Conservation (phyloP, 1,140 invertebrate species). For the Ips typographus region DNA sequence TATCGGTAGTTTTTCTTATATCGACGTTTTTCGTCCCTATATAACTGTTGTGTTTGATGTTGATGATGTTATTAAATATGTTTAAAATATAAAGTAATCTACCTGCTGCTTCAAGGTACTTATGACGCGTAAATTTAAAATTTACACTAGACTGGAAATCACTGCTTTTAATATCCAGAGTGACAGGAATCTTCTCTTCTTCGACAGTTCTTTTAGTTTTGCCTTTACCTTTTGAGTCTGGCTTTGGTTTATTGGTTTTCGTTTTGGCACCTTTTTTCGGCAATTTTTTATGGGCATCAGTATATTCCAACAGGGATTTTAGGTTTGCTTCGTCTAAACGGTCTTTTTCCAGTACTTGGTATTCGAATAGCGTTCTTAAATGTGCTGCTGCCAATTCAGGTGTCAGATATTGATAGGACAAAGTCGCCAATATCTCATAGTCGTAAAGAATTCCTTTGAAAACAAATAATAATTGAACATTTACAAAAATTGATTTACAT, state of each 20-base stretch:
- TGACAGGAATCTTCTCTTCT: background rate
- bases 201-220: background rate
- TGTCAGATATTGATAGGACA: constrained; percentile 37
- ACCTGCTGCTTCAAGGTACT: too few relatives aligned
- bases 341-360: constrained; percentile 23
- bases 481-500: too few relatives aligned
- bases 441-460: constrained; percentile 20
- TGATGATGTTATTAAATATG: too few relatives aligned
- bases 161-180: background rate
- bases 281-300: constrained; percentile 25
- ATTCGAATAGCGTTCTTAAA: constrained; percentile 36
- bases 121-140: too few relatives aligned
- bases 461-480: background rate
- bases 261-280: constrained; percentile 8
- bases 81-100: too few relatives aligned
- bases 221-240: background rate
- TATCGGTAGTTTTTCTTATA: too few relatives aligned
- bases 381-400: constrained; percentile 26
- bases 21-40: too few relatives aligned
- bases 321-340: constrained; percentile 14
- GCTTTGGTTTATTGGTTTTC: background rate
- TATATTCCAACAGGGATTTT: constrained; percentile 25
- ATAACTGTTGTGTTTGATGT: too few relatives aligned
- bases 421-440: constrained; percentile 19
- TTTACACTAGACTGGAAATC: too few relatives aligned